phyloP scores from a whole-genome alignment of 2,797 vertebrate genomes.

The Bradypodion pumilum region DNA sequence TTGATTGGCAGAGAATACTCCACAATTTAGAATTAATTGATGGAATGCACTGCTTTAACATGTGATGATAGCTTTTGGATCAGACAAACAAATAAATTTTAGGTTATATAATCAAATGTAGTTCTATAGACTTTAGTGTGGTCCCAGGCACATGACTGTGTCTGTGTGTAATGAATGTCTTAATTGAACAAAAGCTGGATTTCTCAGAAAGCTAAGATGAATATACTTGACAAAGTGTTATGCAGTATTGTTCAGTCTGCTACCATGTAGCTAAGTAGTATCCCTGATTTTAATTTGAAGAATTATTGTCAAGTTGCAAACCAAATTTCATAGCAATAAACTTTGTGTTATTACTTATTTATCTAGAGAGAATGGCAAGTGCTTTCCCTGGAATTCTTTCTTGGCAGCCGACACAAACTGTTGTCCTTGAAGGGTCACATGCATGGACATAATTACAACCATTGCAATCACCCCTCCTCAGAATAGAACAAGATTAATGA shows the following conservation, averaged over 20 bases:
- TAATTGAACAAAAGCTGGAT: background rate
- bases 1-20: background rate
- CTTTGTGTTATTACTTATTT: background rate
- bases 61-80: too few species aligned
- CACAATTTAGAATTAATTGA: background rate
- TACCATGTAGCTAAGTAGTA: background rate
- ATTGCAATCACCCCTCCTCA: background rate
- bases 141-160: background rate
- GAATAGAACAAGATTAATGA: slow-evolving; percentile 18
- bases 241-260: background rate
- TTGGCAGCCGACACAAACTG: slow-evolving; percentile 20
- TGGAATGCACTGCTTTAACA: background rate
- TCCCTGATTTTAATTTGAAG: slow-evolving; percentile 14
- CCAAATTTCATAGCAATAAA: background rate
- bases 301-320: slow-evolving; percentile 17
- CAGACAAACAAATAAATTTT: background rate
- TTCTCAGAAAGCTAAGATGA: background rate
- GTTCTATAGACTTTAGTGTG: background rate
- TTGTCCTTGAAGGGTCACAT: slow-evolving; percentile 38
- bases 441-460: background rate
- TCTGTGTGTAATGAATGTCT: background rate
- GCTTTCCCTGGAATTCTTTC: background rate
- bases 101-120: background rate
- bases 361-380: slow-evolving; percentile 33
- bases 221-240: background rate